Percentiles rank a stretch among this genome's conserved stretches.
Evolutionary conservation across 1,140 invertebrate genomes (phyloP).

Genomic region (Drosophila murphyi): DNA sequence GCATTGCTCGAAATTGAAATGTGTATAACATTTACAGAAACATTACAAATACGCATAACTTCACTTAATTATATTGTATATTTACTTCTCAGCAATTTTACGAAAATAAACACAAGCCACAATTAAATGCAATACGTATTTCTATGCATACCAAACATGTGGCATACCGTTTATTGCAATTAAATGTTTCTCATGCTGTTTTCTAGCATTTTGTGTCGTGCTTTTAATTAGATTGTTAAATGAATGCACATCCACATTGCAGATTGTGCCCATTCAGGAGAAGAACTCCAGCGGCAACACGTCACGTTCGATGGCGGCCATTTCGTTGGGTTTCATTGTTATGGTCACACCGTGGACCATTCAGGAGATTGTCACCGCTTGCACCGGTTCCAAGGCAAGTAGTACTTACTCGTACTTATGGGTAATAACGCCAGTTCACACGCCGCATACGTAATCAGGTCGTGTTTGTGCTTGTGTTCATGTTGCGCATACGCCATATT

Average conservation of each 20-base stretch:
- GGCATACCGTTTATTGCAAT: neutral
- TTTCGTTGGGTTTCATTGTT: slow-evolving; percentile 94
- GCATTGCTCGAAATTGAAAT: too few relatives aligned
- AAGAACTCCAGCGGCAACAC: slow-evolving; percentile 90
- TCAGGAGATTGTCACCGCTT: slow-evolving; percentile 94
- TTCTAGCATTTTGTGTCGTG: neutral
- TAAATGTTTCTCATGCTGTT: neutral
- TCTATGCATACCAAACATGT: neutral
- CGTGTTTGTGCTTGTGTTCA: neutral
- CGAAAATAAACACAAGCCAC: neutral
- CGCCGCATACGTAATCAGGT: slow-evolving; percentile 66
- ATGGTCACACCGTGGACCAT: slow-evolving; percentile 95
- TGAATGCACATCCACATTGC: slow-evolving; percentile 45
- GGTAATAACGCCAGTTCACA: slow-evolving; percentile 20
- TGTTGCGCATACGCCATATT: slow-evolving; percentile 46
- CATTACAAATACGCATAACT: too few relatives aligned
- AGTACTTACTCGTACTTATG: slow-evolving; percentile 1
- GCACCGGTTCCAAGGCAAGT: slow-evolving; percentile 90
- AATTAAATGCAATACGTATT: neutral
- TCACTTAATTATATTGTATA: too few relatives aligned
- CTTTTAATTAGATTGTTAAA: slow-evolving; percentile 46
- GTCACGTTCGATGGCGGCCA: slow-evolving; percentile 94
- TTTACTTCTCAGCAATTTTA: too few relatives aligned
- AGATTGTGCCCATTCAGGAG: slow-evolving; percentile 88
- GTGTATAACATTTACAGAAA: too few relatives aligned